A percentile compares a stretch with the other conserved stretches of the same genome.
Conservation (phyloP, 2,113 vertebrate species). For the Nanger granti region DNA sequence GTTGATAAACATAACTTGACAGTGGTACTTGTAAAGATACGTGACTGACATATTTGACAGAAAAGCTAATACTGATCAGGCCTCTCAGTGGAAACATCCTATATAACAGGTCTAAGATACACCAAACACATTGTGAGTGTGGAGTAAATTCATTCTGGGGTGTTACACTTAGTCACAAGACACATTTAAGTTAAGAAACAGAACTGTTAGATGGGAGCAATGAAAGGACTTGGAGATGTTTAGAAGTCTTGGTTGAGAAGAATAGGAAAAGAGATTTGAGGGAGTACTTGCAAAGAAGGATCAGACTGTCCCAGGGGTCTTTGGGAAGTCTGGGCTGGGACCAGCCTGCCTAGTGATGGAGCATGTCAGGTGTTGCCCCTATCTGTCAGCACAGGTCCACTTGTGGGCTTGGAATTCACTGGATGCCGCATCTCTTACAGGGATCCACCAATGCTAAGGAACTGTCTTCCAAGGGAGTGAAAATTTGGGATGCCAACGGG, state of each 20-base stretch:
- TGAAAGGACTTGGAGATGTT: background rate
- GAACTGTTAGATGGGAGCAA: background rate
- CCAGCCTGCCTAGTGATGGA: background rate
- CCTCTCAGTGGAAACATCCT: background rate
- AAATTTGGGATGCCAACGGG: slow-evolving; percentile 97
- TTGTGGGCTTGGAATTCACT: background rate
- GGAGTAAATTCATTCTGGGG: background rate
- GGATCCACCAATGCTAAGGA: slow-evolving; percentile 97
- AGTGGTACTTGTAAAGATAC: background rate
- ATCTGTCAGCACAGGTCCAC: background rate
- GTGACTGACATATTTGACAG: background rate
- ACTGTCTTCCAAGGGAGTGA: slow-evolving; percentile 93
- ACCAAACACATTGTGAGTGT: background rate
- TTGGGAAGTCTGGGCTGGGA: background rate
- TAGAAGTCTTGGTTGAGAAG: background rate
- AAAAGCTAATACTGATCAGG: background rate
- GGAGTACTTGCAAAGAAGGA: background rate
- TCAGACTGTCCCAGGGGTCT: background rate
- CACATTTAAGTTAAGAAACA: background rate
- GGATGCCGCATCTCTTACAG: slow-evolving; percentile 68
- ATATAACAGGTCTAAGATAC: background rate
- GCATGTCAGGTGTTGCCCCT: accelerated
- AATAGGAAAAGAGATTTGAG: background rate
- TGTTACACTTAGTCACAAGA: background rate
- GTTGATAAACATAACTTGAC: background rate